These are phyloP conservation scores for Mesitornis unicolor DNA, from an alignment of 2,113 vertebrate species.

Conservation along the genomic window DNA sequence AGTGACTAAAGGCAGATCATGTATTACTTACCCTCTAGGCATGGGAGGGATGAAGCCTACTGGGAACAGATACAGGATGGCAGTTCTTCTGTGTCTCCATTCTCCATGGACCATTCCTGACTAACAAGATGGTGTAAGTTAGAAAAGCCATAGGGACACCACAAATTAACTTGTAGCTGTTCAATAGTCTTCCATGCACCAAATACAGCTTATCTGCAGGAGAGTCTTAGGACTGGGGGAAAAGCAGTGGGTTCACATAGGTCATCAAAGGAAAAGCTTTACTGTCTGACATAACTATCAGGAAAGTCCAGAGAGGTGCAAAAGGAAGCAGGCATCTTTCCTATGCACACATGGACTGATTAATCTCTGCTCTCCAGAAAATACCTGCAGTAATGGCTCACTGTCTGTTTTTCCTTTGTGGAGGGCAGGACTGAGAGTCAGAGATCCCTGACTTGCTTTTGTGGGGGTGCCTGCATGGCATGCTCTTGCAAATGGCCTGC, in stretches of 20 bases:
- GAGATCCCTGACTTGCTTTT: neutral
- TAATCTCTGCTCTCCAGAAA: neutral
- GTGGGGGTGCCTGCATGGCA: neutral
- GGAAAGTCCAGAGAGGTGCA: neutral
- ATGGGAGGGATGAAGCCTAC: neutral
- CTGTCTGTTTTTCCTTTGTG: neutral
- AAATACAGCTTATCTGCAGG: neutral
- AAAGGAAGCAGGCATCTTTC: neutral
- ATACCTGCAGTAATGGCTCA: neutral
- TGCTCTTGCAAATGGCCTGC: neutral
- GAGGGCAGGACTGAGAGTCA: neutral
- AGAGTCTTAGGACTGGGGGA: neutral
- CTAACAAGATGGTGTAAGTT: neutral
- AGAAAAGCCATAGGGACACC: neutral
- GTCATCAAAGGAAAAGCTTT: neutral
- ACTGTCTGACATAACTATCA: neutral
- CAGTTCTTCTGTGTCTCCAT: neutral
- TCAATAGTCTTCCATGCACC: neutral
- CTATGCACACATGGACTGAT: neutral
- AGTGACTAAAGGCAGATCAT: neutral
- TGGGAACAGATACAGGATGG: neutral
- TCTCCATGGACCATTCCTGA: neutral
- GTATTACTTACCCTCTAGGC: neutral
- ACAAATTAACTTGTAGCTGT: neutral
- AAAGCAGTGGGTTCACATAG: neutral